Evolutionary conservation across 2,797 vertebrate genomes (phyloP).

Genomic region (Sebastes flavidus): DNA sequence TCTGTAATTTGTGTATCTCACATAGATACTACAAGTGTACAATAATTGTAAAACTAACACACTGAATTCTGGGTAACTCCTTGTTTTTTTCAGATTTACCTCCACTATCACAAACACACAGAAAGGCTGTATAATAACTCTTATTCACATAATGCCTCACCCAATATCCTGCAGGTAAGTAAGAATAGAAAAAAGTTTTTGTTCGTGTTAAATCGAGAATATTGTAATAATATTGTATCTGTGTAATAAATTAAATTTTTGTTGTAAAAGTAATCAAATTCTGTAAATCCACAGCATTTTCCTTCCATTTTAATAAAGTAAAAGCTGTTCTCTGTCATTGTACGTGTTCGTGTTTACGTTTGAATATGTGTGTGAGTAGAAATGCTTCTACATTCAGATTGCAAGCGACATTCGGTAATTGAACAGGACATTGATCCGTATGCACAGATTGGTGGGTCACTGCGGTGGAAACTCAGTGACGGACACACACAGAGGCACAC

Average conservation of each 20-base stretch:
- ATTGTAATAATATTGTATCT: not conserved
- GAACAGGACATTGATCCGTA: conserved; percentile 29
- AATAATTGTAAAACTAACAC: not conserved
- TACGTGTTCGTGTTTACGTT: not conserved
- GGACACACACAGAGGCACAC: not conserved
- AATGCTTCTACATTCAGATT: not conserved
- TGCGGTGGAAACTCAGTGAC: conserved; percentile 6
- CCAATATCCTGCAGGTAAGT: conserved; percentile 3
- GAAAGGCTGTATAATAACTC: not conserved
- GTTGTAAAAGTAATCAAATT: not conserved
- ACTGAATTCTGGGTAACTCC: not conserved
- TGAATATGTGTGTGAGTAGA: not conserved
- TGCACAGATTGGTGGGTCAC: conserved; percentile 16
- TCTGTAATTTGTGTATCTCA: not conserved
- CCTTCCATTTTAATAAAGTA: conserved; percentile 28
- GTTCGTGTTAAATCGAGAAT: not conserved
- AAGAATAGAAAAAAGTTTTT: not conserved
- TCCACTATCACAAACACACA: not conserved
- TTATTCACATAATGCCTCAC: not conserved
- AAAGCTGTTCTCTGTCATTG: not conserved
- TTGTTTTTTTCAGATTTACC: not conserved
- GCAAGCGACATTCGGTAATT: conserved; percentile 15
- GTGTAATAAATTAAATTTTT: not conserved
- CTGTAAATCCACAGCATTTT: not conserved
- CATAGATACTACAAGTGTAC: not conserved